Evolutionary conservation across 2,113 vertebrate genomes (phyloP).

Genomic region (Apeltes quadracus): DNA sequence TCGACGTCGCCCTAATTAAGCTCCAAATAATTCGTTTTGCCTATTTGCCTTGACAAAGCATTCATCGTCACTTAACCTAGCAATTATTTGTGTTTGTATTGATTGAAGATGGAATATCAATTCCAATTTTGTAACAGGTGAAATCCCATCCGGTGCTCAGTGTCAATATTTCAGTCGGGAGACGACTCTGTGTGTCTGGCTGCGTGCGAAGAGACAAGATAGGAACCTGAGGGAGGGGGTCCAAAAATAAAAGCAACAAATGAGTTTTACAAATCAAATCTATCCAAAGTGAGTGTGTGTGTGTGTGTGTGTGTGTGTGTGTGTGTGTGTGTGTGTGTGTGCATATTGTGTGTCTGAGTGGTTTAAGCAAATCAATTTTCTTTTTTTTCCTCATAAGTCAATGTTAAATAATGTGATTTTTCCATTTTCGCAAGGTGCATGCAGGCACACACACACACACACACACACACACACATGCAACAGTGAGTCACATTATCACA

Average conservation of each 20-base stretch:
- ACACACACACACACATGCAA: slow-evolving; percentile 2
- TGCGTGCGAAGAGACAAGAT: slow-evolving; percentile 39
- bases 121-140: neutral
- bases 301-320: no score
- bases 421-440: slow-evolving; percentile 13
- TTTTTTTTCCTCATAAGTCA: slow-evolving; percentile 35
- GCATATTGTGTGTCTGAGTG: slow-evolving; percentile 4
- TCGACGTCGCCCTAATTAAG: neutral
- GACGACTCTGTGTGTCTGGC: slow-evolving; percentile 50
- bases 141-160: slow-evolving; percentile 25
- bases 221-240: slow-evolving; percentile 47
- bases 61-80: neutral
- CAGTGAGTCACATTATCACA: slow-evolving; percentile 29
- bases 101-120: neutral
- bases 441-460: neutral
- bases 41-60: neutral
- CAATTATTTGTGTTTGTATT: neutral
- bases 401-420: slow-evolving; percentile 59
- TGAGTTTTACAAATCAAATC: slow-evolving; percentile 53
- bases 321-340: neutral
- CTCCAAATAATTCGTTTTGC: neutral
- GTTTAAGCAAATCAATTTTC: slow-evolving; percentile 47
- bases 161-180: slow-evolving; percentile 35
- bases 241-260: slow-evolving; percentile 25
- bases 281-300: slow-evolving; percentile 11